Base-by-base conservation (phyloP, 1,140 invertebrate genomes). In the Penaeus chinensis region DNA sequence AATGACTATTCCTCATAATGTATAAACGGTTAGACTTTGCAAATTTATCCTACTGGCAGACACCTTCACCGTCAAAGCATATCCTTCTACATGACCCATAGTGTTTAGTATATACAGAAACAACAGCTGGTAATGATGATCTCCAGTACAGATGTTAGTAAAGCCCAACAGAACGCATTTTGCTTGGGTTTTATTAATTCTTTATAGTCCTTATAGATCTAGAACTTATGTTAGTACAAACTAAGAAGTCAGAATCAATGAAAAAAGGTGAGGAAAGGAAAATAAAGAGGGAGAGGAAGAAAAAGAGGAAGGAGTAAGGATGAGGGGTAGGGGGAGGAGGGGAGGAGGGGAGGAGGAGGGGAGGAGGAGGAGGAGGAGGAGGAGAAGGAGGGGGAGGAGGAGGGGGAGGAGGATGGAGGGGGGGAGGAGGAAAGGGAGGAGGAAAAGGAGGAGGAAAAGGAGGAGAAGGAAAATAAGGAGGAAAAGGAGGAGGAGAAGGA, bases 131-230 rank as follows among this genome's bases (percentile, higher is more conserved):
- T 54, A 54, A 60, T 60, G 77, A 79, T 79, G 77, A 79, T 79
- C 37, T 79, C 61, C 77, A 79, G 77, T 79, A 79, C 77, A 79
- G 77, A 79, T 79, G 77, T 79, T 79, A 79, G 47, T 78, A 78
- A 54, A 78, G 76, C 76, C 42, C 54, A 54, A 78, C 32, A 78
- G 37, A 47, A 47, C 0, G 37, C 32, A 78, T 54, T 54, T 54
- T 54, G 11, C 16, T 0, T 16, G 16, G 54, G 54, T 54, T 13
- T 54, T 54, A 54, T 54, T 13, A 0, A 54, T 2, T 54, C 54
- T 16, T 54, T 54, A 54, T 13, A 54, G 0, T 54, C 1, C 16
- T 13, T 13, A 13, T 8, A 54, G 11, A 54, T 54, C 54, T 54
- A 54, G 11, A 54, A 11, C 54, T 54, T 11, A 54, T 54, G 66